Conservation (phyloP, 2,113 vertebrate species). For the Etia nguti region DNA sequence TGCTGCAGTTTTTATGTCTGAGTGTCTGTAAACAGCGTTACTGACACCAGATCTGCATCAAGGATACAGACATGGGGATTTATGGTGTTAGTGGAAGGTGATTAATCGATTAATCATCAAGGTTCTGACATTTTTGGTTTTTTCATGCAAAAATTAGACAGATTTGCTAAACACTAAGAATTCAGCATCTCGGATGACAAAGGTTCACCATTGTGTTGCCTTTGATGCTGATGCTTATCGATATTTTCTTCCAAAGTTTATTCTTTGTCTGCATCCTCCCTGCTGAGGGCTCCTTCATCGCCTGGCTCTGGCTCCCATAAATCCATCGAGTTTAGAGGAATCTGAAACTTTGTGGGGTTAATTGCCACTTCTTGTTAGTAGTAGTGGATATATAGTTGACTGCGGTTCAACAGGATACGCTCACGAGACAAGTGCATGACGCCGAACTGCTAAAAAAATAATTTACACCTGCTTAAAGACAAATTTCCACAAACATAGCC, state of each 20-base stretch:
- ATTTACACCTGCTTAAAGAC: not conserved
- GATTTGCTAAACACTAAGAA: not conserved
- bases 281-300: not conserved
- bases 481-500: not conserved
- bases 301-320: not conserved
- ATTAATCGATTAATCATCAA: not conserved
- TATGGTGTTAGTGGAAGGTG: not conserved
- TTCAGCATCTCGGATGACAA: not conserved
- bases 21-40: not conserved
- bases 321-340: rapidly evolving
- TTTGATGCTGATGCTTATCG: rapidly evolving
- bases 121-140: not conserved
- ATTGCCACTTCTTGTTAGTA: not conserved
- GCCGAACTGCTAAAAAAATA: not conserved
- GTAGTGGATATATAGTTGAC: not conserved
- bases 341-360: not conserved
- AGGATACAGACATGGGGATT: not conserved
- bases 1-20: not conserved
- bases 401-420: not conserved
- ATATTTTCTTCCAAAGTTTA: rapidly evolving
- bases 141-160: not conserved
- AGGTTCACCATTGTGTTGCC: not conserved
- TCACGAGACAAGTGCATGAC: not conserved
- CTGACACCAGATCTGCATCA: not conserved
- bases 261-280: not conserved